Evolutionary conservation across 2,797 vertebrate genomes (phyloP).

Genomic region (Gymnoscopelus microlampas): DNA sequence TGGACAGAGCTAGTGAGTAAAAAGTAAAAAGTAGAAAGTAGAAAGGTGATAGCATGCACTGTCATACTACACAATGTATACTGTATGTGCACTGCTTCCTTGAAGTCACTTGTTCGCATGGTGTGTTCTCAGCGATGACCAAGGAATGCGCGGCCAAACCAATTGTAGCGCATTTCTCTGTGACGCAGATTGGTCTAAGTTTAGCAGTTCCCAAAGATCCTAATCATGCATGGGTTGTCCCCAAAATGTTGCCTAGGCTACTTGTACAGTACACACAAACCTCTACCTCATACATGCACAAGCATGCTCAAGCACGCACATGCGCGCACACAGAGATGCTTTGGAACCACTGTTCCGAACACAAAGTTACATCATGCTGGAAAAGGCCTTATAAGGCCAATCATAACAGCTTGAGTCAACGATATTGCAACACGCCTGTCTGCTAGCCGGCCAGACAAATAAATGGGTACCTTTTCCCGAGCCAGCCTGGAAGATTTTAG

Average conservation of each 20-base stretch:
- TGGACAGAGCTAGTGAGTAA: slow-evolving; percentile 8
- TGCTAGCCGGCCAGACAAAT: slow-evolving; percentile 19
- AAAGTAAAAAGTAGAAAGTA: slow-evolving; percentile 9
- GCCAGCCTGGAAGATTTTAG: slow-evolving; percentile 80
- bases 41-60: background rate
- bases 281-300: background rate
- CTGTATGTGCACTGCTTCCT: too few species aligned
- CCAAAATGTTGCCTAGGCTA: slow-evolving; percentile 2
- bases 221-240: slow-evolving; percentile 10
- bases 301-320: background rate
- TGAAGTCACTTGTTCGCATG: too few species aligned
- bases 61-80: too few species aligned
- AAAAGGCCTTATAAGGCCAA: slow-evolving; percentile 2
- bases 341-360: background rate
- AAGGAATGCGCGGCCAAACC: too few species aligned
- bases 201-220: background rate
- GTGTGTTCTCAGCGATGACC: too few species aligned
- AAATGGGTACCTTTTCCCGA: slow-evolving; percentile 73
- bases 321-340: background rate
- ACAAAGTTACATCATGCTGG: slow-evolving; percentile 21
- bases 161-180: too few species aligned
- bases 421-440: slow-evolving; percentile 35
- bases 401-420: slow-evolving; percentile 22
- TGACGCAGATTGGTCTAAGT: too few species aligned
- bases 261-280: background rate